Base-by-base conservation (phyloP, 2,888 invertebrate species). In the Laspeyria flexula region DNA sequence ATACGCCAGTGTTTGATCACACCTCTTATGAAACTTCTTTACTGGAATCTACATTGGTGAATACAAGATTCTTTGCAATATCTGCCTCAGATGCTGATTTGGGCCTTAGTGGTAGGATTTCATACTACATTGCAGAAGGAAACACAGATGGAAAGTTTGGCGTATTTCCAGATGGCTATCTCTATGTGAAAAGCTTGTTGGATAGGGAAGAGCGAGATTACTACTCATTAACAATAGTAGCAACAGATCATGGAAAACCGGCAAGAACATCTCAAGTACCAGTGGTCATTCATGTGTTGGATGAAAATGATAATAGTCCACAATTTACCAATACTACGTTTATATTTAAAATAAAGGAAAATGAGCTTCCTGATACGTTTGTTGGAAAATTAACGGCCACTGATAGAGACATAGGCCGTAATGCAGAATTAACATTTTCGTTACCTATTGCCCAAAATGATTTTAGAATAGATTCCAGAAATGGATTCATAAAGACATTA, bases 291-390 rank as follows among this genome's bases (percentile, higher is more conserved):
- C 97, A 98, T 78, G 95, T 99, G 15, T 95, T 98, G 56, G 99
- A 99, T 88, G 98, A 99, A 88, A 99, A 99, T 85, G 99, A 99
- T 87, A 98, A 99, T 83, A 95, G 96, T 23, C 99, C 99, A 0
- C 95, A 96, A 79, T 99, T 99, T 86, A 95, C 96, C 1, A 97
- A 99, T 72, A 94, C 95, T 23, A 97, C 97, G 11, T 99, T 99
- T 85, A 96, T 96, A 52, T 98, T 99, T 79, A 96, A 95, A 81
- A 95, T 99, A 12, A 95, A 96, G 43, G 98, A 98, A 88, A 97
- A 98, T 83, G 96, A 97, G 62, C 96, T 96, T 0, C 94, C 96
- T 0, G 97, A 97, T 81, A 96, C 97, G 0, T 98, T 98, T 86
- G 97, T 99, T 21, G 97, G 99, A 0, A 97, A 97, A 85, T 90